A percentile compares a stretch with the other conserved stretches of the same genome.
These are phyloP conservation scores for Pachypanchax playfairii DNA, from an alignment of 2,113 vertebrate species.

Conservation along the genomic window DNA sequence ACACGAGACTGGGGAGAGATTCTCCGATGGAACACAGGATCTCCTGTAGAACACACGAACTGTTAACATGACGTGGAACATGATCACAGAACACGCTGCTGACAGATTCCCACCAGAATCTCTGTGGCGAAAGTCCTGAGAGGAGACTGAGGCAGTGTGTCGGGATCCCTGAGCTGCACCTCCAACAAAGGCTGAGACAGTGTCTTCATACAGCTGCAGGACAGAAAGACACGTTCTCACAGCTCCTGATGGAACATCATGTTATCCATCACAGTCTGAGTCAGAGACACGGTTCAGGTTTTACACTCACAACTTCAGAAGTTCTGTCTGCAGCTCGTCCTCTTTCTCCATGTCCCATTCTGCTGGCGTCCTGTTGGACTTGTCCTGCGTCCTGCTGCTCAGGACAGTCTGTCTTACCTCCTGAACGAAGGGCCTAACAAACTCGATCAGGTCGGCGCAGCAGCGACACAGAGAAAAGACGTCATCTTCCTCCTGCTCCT, in stretches of 20 bases:
- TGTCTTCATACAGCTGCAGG: conserved; percentile 89
- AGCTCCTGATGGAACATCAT: neutral
- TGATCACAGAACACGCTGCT: too few species aligned
- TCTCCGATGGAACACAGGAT: conserved; percentile 71
- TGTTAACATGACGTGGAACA: neutral
- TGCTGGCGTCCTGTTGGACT: neutral
- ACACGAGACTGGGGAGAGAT: conserved; percentile 68
- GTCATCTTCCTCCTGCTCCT: conserved; percentile 88
- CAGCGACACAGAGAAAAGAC: conserved; percentile 85
- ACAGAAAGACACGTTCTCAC: conserved; percentile 4
- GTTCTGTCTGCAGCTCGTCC: conserved; percentile 87
- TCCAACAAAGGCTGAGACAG: conserved; percentile 86
- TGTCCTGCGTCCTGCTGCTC: conserved; percentile 30
- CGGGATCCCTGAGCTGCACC: conserved; percentile 83
- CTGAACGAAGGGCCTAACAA: conserved; percentile 88
- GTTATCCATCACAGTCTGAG: neutral
- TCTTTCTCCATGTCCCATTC: conserved; percentile 43
- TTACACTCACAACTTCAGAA: conserved; percentile 90
- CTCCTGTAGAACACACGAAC: conserved; percentile 35
- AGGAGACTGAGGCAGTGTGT: conserved; percentile 81
- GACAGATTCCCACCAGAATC: conserved; percentile 94
- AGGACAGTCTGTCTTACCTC: conserved; percentile 74
- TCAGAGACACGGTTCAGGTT: neutral
- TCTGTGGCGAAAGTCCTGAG: conserved; percentile 87
- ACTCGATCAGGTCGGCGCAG: conserved; percentile 83